These are phyloP conservation scores for Stratiolaelaps scimitus DNA, from an alignment of 1,140 invertebrate genomes.

Conservation along the genomic window DNA sequence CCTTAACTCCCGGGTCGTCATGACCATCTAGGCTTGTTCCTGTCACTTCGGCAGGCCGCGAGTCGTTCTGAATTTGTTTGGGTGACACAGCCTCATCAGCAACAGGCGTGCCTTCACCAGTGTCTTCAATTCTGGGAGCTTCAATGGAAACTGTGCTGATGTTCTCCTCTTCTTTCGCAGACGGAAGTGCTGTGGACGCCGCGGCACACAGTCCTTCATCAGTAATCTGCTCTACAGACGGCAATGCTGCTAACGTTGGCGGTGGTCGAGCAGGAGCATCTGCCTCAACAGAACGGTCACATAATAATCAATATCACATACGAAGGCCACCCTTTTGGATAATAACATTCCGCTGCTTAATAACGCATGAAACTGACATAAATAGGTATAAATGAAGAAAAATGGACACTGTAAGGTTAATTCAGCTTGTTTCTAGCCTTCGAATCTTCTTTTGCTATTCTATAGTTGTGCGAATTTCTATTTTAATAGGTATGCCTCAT, in stretches of 20 bases:
- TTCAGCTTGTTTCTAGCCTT: too few relatives aligned
- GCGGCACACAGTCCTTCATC: not conserved
- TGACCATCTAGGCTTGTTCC: too few relatives aligned
- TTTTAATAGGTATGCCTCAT: too few relatives aligned
- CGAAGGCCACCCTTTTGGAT: not conserved
- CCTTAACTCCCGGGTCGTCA: too few relatives aligned
- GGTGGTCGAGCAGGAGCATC: slow-evolving; percentile 15
- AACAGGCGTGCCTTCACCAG: slow-evolving; percentile 8
- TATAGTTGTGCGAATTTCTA: too few relatives aligned
- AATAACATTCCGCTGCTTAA: too few relatives aligned
- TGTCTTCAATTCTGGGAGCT: slow-evolving; percentile 1
- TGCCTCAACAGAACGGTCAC: too few relatives aligned
- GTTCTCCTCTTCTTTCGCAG: not conserved
- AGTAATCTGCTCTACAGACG: not conserved
- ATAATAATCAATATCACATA: not conserved
- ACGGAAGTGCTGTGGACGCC: not conserved
- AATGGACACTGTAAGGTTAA: too few relatives aligned
- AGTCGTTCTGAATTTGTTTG: not conserved
- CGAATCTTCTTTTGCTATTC: too few relatives aligned
- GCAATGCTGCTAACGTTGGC: slow-evolving; percentile 3
- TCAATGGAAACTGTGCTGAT: not conserved
- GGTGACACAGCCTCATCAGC: slow-evolving; percentile 24
- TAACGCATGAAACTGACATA: too few relatives aligned
- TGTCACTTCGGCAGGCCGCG: too few relatives aligned
- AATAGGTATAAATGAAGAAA: too few relatives aligned